Evolutionary conservation across 2,888 invertebrate genomes (phyloP).

Genomic region (Drosophila villosipedis): DNA sequence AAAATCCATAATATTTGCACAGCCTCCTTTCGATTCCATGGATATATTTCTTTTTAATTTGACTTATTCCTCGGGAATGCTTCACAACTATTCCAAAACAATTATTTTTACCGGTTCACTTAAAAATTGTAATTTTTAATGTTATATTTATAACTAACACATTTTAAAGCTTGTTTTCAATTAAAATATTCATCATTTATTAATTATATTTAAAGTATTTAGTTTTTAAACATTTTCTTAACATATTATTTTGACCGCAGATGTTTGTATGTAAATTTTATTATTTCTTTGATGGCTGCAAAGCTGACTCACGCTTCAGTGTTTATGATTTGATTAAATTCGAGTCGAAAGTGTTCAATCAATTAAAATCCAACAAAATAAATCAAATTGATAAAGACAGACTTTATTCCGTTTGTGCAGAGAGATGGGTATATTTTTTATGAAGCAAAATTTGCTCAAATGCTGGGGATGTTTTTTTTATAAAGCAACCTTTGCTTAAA

Average conservation of each 20-base stretch:
- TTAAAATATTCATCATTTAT: neutral
- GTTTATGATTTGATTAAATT: neutral
- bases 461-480: neutral
- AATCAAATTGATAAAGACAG: neutral
- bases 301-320: neutral
- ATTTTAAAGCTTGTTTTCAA: too few relatives aligned
- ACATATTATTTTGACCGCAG: neutral
- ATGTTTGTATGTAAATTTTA: neutral
- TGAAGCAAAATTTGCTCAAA: constrained; percentile 18
- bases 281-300: neutral
- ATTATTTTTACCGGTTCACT: neutral
- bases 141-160: too few relatives aligned
- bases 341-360: neutral
- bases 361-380: neutral
- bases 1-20: too few relatives aligned
- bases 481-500: constrained; percentile 19
- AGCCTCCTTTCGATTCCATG: neutral
- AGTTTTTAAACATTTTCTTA: neutral
- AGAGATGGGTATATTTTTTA: neutral
- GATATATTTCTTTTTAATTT: neutral
- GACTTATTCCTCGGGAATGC: neutral
- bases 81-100: neutral
- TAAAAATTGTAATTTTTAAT: neutral
- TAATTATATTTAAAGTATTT: neutral
- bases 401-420: neutral